These are phyloP conservation scores for Cryptosula pallasiana DNA, from an alignment of 2,888 invertebrate species.

Conservation along the genomic window DNA sequence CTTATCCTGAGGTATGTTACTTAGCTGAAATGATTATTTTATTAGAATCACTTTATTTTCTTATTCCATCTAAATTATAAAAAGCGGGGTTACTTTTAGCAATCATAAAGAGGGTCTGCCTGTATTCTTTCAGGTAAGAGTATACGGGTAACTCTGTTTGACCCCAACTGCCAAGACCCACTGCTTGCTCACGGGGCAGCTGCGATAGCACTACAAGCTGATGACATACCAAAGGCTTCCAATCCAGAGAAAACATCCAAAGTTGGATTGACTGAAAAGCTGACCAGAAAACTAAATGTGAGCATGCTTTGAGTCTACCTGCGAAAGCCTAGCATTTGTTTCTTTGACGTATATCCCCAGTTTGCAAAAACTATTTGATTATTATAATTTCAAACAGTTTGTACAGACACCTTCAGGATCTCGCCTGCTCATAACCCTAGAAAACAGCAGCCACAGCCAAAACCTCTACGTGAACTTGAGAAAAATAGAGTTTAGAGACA, in stretches of 20 bases:
- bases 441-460: background rate
- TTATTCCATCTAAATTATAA: no score
- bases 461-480: background rate
- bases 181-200: background rate
- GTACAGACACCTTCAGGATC: background rate
- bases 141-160: background rate
- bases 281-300: background rate
- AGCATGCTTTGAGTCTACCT: no score
- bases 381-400: no score
- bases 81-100: no score
- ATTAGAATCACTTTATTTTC: no score
- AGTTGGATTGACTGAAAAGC: background rate
- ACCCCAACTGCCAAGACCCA: background rate
- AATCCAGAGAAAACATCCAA: background rate
- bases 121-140: background rate
- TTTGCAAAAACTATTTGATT: no score
- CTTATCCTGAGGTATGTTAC: no score
- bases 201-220: background rate
- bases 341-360: no score
- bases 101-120: no score
- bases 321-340: no score
- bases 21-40: no score
- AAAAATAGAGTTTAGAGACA: background rate
- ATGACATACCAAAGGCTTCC: background rate
- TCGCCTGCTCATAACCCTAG: background rate